A percentile compares a stretch with the other conserved stretches of the same genome.
These are phyloP conservation scores for Periophthalmus magnuspinnatus DNA, from an alignment of 2,797 vertebrate species.

Conservation along the genomic window DNA sequence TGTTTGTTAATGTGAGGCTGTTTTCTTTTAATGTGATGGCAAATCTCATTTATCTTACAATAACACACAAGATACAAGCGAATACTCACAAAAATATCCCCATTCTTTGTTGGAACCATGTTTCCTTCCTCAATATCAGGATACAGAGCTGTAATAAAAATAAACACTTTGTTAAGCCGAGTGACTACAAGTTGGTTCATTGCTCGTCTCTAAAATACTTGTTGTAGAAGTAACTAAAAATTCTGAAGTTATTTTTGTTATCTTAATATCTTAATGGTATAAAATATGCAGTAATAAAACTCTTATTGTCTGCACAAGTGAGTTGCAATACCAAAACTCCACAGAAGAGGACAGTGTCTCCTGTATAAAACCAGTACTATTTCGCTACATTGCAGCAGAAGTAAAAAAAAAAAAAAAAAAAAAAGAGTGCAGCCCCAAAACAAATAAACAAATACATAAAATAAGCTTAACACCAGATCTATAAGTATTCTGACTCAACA, in stretches of 20 bases:
- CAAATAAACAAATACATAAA: neutral
- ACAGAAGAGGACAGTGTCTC: slow-evolving; percentile 1
- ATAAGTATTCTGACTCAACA: too few species aligned
- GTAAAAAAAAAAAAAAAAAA: too few species aligned
- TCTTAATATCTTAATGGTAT: too few species aligned
- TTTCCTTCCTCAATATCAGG: slow-evolving; percentile 41
- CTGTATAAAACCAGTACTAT: neutral
- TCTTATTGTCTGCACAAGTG: neutral
- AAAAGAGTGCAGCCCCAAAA: neutral
- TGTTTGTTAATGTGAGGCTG: slow-evolving; percentile 52
- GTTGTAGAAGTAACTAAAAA: neutral
- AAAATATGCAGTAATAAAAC: too few species aligned
- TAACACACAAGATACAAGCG: neutral
- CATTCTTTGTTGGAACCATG: slow-evolving; percentile 50
- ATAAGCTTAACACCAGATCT: neutral
- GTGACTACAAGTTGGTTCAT: neutral
- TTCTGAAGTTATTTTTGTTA: neutral
- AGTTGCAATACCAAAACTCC: neutral
- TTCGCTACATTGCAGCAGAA: neutral
- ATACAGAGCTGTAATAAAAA: slow-evolving; percentile 46
- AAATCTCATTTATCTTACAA: neutral
- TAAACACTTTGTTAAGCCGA: neutral
- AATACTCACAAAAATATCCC: slow-evolving; percentile 50
- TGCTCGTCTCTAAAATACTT: too few species aligned
- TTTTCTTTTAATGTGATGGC: slow-evolving; percentile 24